Evolutionary conservation across 2,888 invertebrate species (phyloP).

Genomic region (Rhogogaster chlorosoma): DNA sequence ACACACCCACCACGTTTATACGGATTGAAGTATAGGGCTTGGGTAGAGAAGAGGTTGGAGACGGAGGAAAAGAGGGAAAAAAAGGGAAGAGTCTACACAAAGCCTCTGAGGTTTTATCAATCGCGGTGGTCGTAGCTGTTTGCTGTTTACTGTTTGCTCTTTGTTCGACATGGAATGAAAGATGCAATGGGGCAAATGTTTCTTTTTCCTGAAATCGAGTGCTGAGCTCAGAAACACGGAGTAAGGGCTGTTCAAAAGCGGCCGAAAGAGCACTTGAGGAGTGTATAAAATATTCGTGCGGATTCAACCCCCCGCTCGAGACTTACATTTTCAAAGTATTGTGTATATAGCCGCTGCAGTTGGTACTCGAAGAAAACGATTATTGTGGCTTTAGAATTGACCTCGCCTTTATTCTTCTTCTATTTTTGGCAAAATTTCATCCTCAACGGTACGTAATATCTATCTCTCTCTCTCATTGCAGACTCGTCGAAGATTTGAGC

Average conservation of each 20-base stretch:
- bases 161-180: conserved; percentile 12
- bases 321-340: conserved; percentile 1
- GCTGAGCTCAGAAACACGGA: not conserved
- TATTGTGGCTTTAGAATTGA: not conserved
- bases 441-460: not conserved
- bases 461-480: no score
- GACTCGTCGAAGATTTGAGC: not conserved
- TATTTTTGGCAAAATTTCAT: not conserved
- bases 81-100: not conserved
- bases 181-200: conserved; percentile 13
- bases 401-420: not conserved
- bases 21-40: not conserved
- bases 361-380: not conserved
- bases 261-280: conserved; percentile 21
- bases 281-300: conserved; percentile 14
- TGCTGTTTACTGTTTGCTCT: conserved; percentile 4
- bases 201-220: conserved; percentile 14
- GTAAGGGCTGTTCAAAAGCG: conserved; percentile 12
- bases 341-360: not conserved
- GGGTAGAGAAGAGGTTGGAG: not conserved
- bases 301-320: not conserved
- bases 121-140: conserved; percentile 17
- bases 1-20: not conserved
- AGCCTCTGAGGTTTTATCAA: conserved; percentile 22
- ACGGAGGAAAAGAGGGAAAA: not conserved